Evolutionary conservation across 2,888 invertebrate species (phyloP).

Genomic region (Saturnia pavonia): DNA sequence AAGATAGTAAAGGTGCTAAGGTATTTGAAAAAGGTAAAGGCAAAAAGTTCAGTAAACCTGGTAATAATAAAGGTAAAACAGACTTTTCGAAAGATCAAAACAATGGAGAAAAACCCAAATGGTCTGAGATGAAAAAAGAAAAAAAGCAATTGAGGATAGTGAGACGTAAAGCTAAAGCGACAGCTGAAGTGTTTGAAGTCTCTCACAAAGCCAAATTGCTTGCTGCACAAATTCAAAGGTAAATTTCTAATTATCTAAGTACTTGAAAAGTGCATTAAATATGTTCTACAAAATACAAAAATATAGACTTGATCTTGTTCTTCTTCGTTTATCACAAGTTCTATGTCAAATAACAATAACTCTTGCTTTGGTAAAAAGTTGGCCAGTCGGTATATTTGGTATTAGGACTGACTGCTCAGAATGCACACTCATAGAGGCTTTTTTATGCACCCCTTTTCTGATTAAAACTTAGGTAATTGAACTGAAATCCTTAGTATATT

Average conservation of each 20-base stretch:
- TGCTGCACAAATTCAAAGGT: conserved; percentile 74
- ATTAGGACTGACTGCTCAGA: too few species aligned
- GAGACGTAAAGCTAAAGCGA: conserved; percentile 83
- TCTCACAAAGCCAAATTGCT: conserved; percentile 72
- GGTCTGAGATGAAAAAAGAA: conserved; percentile 88
- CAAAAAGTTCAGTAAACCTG: conserved; percentile 36
- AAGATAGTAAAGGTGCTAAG: conserved; percentile 29
- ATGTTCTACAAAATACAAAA: background rate
- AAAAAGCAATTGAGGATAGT: conserved; percentile 86
- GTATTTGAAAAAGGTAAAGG: conserved; percentile 29
- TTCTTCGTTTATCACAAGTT: too few species aligned
- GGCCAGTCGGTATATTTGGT: too few species aligned
- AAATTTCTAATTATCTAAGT: conserved; percentile 18
- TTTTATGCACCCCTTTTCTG: too few species aligned
- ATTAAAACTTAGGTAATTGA: too few species aligned
- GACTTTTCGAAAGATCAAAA: conserved; percentile 48
- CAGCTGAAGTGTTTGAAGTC: conserved; percentile 70
- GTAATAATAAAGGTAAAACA: conserved; percentile 38
- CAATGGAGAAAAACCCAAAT: conserved; percentile 80
- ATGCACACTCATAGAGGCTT: too few species aligned
- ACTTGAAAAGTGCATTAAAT: background rate
- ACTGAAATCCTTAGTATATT: too few species aligned
- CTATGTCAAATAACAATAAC: too few species aligned
- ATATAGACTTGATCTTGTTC: background rate
- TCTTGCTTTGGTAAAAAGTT: too few species aligned